Percentiles rank a stretch among this genome's conserved stretches.
Conservation (phyloP, 2,113 vertebrate genomes). For the Dromiciops gliroides region DNA sequence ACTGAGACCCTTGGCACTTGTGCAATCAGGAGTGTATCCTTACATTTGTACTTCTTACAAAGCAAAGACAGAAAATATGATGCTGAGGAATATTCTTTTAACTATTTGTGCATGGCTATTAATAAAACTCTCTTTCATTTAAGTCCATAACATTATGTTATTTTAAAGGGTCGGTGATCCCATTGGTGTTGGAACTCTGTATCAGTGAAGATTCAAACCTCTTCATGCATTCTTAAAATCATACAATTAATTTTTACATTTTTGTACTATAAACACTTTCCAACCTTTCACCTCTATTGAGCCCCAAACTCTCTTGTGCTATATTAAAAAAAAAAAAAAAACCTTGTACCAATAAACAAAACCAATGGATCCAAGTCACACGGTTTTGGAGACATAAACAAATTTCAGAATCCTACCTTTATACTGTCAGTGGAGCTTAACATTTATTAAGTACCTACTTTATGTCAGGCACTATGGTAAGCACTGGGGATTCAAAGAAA, state of each 20-base stretch:
- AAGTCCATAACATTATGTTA: not conserved
- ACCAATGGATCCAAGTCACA: not conserved
- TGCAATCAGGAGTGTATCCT: not conserved
- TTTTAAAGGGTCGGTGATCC: too few species aligned
- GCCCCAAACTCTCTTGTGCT: not conserved
- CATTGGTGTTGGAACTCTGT: too few species aligned
- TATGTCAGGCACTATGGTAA: not conserved
- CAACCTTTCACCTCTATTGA: not conserved
- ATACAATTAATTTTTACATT: not conserved
- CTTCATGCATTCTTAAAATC: too few species aligned
- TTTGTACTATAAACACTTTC: not conserved
- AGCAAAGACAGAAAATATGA: not conserved
- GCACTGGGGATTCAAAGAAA: not conserved
- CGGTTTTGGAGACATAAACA: not conserved
- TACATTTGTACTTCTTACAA: not conserved
- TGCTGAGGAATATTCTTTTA: not conserved
- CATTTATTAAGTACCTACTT: not conserved
- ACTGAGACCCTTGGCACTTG: not conserved
- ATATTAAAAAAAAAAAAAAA: too few species aligned
- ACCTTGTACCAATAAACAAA: not conserved
- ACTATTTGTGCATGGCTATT: not conserved
- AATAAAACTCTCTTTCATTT: not conserved
- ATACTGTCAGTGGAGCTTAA: not conserved
- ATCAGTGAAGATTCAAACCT: too few species aligned
- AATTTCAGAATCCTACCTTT: not conserved